phyloP scores from a whole-genome alignment of 2,113 vertebrate genomes.

The Bufo bufo region DNA sequence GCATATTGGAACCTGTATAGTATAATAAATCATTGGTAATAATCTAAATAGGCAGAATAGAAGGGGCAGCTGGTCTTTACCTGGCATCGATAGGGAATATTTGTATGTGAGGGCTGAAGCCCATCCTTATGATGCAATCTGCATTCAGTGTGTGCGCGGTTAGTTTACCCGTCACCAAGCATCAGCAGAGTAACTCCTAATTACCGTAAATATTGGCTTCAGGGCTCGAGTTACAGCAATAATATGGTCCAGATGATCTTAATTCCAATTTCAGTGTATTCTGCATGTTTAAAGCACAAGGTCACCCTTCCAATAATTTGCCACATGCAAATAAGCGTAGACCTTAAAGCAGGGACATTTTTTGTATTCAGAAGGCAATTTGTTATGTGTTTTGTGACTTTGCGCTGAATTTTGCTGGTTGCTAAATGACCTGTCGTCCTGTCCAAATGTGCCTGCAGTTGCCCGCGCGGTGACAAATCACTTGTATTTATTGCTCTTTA shows the following conservation, averaged over 20 bases:
- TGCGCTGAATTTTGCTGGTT: slow-evolving; percentile 52
- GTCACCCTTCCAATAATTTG: slow-evolving; percentile 52
- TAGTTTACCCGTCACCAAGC: slow-evolving; percentile 9
- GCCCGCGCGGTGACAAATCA: slow-evolving; percentile 47
- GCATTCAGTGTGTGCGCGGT: not conserved
- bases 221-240: slow-evolving; percentile 39
- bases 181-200: slow-evolving; percentile 37
- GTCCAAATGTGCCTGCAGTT: slow-evolving; percentile 52
- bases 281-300: slow-evolving; percentile 51
- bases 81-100: not conserved
- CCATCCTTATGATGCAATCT: not conserved
- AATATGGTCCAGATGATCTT: slow-evolving; percentile 49
- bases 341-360: slow-evolving; percentile 25
- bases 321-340: slow-evolving; percentile 45
- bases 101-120: not conserved
- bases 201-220: slow-evolving; percentile 50
- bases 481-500: slow-evolving; percentile 51
- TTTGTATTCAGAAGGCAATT: slow-evolving; percentile 44
- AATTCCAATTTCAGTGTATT: slow-evolving; percentile 41
- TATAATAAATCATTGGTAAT: not conserved
- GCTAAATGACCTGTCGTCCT: slow-evolving; percentile 54
- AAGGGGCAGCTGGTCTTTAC: slow-evolving; percentile 1
- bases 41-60: not conserved
- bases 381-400: slow-evolving; percentile 43
- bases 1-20: not conserved